Conservation (phyloP, 2,113 vertebrate genomes). For the Verasper variegatus region DNA sequence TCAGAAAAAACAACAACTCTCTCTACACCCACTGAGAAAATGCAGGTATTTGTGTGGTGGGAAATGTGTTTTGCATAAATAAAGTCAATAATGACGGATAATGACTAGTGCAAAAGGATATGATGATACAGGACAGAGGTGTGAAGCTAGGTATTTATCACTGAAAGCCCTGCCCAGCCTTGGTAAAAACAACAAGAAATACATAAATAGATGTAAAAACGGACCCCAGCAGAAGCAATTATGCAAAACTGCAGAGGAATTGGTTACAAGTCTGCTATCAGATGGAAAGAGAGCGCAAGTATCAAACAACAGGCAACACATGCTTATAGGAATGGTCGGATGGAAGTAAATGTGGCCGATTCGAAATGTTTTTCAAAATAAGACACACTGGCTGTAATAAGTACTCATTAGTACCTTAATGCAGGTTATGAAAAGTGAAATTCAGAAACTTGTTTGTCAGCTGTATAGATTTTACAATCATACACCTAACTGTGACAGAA, state of each 20-base stretch:
- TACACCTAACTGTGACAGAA: constrained; percentile 2
- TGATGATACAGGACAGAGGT: constrained; percentile 10
- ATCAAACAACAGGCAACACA: constrained; percentile 37
- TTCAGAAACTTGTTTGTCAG: not conserved
- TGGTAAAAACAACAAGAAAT: constrained; percentile 43
- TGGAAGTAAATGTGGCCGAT: constrained; percentile 2
- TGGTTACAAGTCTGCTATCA: constrained; percentile 39
- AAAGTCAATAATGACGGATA: constrained; percentile 35
- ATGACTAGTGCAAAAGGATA: constrained; percentile 37
- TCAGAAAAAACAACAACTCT: not conserved
- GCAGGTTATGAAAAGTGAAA: not conserved
- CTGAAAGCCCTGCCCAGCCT: constrained; percentile 26
- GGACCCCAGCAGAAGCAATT: constrained; percentile 57
- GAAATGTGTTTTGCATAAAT: constrained; percentile 40
- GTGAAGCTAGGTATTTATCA: constrained; percentile 41
- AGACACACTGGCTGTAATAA: constrained; percentile 1
- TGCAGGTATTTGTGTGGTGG: constrained; percentile 1
- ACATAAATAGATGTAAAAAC: constrained; percentile 56
- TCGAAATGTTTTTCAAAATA: not conserved
- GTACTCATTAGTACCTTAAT: constrained; percentile 9
- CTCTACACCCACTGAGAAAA: constrained; percentile 21
- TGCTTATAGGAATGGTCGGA: not conserved
- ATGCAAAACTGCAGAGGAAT: constrained; percentile 51
- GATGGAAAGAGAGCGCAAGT: constrained; percentile 18
- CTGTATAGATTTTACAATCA: not conserved